Evolutionary conservation across 2,888 invertebrate species (phyloP), one percentile per base, ranked within the genome.

Genomic region (Deilephila elpenor): DNA sequence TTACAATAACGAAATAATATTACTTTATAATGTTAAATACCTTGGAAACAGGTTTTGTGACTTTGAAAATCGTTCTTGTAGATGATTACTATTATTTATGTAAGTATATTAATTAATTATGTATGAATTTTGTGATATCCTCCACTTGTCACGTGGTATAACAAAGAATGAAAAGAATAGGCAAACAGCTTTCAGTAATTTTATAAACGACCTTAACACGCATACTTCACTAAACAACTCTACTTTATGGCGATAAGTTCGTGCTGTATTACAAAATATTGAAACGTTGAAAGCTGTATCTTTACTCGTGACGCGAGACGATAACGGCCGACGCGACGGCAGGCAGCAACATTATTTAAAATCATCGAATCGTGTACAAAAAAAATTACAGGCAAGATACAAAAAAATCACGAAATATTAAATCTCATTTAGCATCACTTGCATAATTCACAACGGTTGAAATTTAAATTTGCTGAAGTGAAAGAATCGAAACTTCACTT

Each of bases 401-500:
- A 44, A 5, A 20, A 20, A 64, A 0, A 64, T 64, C n/a, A 20
- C 1, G 20, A 64, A 64, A 64, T 64, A 64, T 44, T 44, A 64
- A 64, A 64, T 44, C 11, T 64, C n/a, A 62, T 64, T 64, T 64
- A 14, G 64, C 14, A 44, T 64, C 64, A 64, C 64, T 64, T 64
- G 64, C n/a, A 44, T 44, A 64, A 64, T 64, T 64, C 37, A 64
- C 64, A 64, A 64, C 64, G 44, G 73, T 70, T 75, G 73, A 80
- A 80, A 79, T 79, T 76, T 71, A 71, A 78, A 76, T 80, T 76
- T 75, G 74, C 73, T 79, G 79, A 80, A 79, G 78, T 76, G 75
- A 78, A 82, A 83, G 78, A 84, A 82, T 82, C 80, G 79, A 84
- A 82, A 82, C 78, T 80, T 81, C 79, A 82, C 87, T 86, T 86